A percentile compares a stretch with the other conserved stretches of the same genome.
Conservation (phyloP, 2,113 vertebrate genomes). For the Alexandromys fortis region DNA sequence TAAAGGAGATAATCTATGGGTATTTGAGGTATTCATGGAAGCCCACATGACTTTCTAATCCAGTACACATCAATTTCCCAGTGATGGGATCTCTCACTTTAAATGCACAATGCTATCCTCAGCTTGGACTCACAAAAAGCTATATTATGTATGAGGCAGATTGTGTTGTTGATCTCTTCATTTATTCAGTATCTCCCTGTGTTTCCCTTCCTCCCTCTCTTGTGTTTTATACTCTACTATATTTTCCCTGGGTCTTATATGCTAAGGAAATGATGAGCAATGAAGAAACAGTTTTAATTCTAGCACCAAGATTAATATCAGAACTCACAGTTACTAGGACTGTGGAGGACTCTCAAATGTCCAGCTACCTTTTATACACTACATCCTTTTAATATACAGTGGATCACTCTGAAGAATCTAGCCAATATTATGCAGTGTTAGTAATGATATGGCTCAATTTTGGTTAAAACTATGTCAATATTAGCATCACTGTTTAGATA, state of each 20-base stretch:
- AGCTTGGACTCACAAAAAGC: slow-evolving; percentile 25
- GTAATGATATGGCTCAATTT: neutral
- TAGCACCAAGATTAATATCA: neutral
- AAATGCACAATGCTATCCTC: slow-evolving; percentile 17
- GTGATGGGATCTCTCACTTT: neutral
- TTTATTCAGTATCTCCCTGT: neutral
- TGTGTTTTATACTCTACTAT: neutral
- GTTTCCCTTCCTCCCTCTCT: too few relatives aligned
- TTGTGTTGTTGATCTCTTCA: neutral
- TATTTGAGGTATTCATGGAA: neutral
- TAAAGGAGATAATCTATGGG: slow-evolving; percentile 4
- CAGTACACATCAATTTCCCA: neutral
- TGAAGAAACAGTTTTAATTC: slow-evolving; percentile 16
- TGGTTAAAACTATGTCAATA: neutral
- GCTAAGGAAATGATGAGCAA: neutral
- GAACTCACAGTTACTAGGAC: neutral
- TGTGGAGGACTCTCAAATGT: neutral
- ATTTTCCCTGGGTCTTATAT: neutral
- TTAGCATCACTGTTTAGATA: neutral
- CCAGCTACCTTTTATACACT: neutral
- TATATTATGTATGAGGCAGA: neutral
- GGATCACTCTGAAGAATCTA: neutral
- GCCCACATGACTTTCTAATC: neutral
- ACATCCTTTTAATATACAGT: neutral
- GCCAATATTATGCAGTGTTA: neutral